Base-by-base conservation (phyloP, 2,888 invertebrate genomes). In the Spodoptera exigua region DNA sequence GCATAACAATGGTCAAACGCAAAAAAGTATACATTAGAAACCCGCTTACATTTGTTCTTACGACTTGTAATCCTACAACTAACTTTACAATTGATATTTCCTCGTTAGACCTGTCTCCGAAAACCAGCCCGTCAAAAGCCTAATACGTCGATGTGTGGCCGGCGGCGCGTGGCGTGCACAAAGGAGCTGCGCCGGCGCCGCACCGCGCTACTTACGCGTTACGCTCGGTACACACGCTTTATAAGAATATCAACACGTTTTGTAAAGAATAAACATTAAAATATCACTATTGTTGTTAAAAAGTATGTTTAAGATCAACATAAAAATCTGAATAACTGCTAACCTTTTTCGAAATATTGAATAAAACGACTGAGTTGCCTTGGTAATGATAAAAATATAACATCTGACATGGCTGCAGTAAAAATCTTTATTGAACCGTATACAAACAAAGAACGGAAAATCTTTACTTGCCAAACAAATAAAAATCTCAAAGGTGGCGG, bases 181-280 rank as follows among this genome's bases (percentile, higher is more conserved):
- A 82, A 71, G 51, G 61, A 41, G 34, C 57, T 48, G 71, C 79
- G 84, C 76, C 72, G 79, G 84, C 84, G 86, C 83, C 81, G 78
- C 70, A 60, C 44, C 84, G 83, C 84, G 78, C 85, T 83, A 84
- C 79, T 84, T 82, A 77, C 61, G 46, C 71, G 46, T 67, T 62
- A 78, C 79, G 75, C 70, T 72, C 43, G 21, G 52, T 51, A 21
- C 37, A 32, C 45, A 12, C 13, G 10, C 34, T 36, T 41, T 27
- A 17, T 32, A 41, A 2, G 27, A 27, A 44, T 45, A 3, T 11
- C 14, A n/a, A 13, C 16, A 47, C n/a, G 27, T 27, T 27, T 27
- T 27, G 27, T 27, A 0, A 27, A 27, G 27, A 27, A 27, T 27
- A 7, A 27, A 27, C 27, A 9, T 27, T 27, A 9, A 7, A 27